Evolutionary conservation across 2,113 vertebrate species (phyloP).

Genomic region (Clupea harengus): DNA sequence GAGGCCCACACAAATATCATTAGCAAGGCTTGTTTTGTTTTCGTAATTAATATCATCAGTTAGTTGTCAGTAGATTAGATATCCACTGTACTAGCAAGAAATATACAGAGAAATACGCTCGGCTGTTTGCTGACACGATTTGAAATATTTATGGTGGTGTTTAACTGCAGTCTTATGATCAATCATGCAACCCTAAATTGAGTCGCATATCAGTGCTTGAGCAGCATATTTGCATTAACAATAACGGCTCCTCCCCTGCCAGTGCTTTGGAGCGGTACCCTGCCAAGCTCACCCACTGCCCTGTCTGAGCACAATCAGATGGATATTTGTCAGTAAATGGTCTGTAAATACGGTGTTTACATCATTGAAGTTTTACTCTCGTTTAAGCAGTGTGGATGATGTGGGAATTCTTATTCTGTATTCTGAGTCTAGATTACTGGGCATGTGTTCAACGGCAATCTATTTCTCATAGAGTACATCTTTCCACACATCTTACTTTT

Average conservation of each 20-base stretch:
- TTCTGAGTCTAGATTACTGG: not conserved
- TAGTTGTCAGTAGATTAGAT: constrained; percentile 14
- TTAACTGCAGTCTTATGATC: not conserved
- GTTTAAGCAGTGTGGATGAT: not conserved
- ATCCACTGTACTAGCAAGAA: not conserved
- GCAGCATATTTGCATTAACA: constrained; percentile 10
- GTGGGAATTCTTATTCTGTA: not conserved
- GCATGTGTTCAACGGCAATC: not conserved
- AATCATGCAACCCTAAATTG: not conserved
- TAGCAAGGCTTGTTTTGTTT: not conserved
- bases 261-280: not conserved
- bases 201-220: constrained; percentile 1
- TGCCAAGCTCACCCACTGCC: not conserved
- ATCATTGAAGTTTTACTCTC: not conserved
- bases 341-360: not conserved
- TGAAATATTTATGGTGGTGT: not conserved
- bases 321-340: not conserved
- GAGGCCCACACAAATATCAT: constrained; percentile 10
- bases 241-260: not conserved
- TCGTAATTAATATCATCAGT: constrained; percentile 7
- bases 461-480: not conserved
- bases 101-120: not conserved
- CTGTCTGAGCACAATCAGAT: not conserved
- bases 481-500: not conserved
- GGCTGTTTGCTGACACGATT: not conserved